Evolutionary conservation across 2,113 vertebrate species (phyloP).

Genomic region (Nanger granti): DNA sequence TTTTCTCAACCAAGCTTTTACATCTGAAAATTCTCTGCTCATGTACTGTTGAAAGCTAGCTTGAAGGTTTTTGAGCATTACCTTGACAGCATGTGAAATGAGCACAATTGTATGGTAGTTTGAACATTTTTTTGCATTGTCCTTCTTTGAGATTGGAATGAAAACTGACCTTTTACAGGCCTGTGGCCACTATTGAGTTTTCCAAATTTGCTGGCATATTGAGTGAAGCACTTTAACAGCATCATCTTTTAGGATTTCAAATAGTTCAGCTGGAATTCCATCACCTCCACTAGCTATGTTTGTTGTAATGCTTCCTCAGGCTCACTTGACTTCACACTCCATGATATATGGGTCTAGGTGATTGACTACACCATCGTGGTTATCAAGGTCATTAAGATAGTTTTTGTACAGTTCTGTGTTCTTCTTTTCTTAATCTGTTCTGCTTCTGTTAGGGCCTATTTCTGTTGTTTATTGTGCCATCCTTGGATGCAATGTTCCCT

Average conservation of each 20-base stretch:
- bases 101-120: neutral
- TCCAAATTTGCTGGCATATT: neutral
- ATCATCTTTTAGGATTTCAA: neutral
- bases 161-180: neutral
- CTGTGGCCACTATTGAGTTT: neutral
- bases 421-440: neutral
- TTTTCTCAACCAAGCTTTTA: neutral
- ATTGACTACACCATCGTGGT: neutral
- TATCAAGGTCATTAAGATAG: neutral
- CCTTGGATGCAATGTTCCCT: neutral
- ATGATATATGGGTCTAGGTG: neutral
- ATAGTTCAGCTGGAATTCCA: neutral
- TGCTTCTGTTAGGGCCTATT: neutral
- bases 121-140: neutral
- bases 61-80: neutral
- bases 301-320: neutral
- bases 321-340: neutral
- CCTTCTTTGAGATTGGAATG: neutral
- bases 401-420: neutral
- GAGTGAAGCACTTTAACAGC: neutral
- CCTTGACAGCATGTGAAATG: neutral
- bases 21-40: neutral
- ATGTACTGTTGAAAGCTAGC: neutral
- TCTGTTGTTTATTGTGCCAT: neutral
- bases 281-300: neutral